Evolutionary conservation across 2,113 vertebrate genomes (phyloP).

Genomic region (Apeltes quadracus): DNA sequence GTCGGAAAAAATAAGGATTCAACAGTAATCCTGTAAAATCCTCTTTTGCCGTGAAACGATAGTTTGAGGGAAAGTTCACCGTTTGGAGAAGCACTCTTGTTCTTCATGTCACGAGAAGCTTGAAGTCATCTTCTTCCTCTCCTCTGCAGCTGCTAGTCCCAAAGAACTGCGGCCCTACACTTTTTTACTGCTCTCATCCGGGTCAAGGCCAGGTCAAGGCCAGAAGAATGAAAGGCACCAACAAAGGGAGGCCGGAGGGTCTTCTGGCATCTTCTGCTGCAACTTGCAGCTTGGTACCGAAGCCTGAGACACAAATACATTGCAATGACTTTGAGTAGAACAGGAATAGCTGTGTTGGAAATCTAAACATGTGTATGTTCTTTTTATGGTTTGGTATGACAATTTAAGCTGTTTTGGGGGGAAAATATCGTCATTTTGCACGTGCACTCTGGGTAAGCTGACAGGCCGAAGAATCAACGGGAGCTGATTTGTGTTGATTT

Average conservation of each 20-base stretch:
- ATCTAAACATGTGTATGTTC: background rate
- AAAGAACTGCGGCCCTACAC: background rate
- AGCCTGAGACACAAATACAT: background rate
- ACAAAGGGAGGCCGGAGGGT: background rate
- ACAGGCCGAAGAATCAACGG: background rate
- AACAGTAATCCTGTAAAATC: conserved; percentile 39
- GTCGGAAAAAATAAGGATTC: conserved; percentile 31
- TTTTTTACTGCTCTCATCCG: background rate
- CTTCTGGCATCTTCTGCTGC: background rate
- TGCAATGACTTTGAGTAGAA: background rate
- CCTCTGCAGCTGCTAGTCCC: background rate
- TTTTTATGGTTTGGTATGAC: background rate
- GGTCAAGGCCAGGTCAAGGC: background rate
- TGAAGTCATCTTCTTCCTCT: background rate
- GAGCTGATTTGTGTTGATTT: background rate
- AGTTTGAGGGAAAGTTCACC: conserved; percentile 28
- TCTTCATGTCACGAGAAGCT: background rate
- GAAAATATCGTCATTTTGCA: background rate
- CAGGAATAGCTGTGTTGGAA: background rate
- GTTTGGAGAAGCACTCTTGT: background rate
- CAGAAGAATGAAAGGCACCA: background rate
- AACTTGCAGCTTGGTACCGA: background rate
- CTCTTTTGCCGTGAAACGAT: background rate
- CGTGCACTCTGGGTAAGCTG: background rate
- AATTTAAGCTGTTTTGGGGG: background rate